Base-by-base conservation (phyloP, 1,140 invertebrate species). In the Drosophila ohnishii region DNA sequence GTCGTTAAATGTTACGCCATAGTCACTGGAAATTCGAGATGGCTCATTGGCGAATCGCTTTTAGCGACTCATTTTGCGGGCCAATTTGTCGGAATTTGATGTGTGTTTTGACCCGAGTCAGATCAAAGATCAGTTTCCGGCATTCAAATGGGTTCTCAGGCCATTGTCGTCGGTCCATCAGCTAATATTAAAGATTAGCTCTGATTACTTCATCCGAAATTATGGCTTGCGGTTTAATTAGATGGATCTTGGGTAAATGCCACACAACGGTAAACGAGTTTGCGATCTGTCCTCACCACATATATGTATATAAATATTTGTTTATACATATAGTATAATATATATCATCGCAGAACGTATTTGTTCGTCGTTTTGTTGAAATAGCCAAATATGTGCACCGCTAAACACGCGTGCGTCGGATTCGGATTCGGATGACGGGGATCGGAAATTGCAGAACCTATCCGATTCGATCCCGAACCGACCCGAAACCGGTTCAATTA, bases 191-290 rank as follows among this genome's bases (percentile, higher is more conserved):
- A 80, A 47, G 71, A 87, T 73, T 88, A 65, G 51, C 45, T 84
- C 53, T 45, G 84, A 86, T 86, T 86, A 88, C 83, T 86, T 86
- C 83, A 86, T 88, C 75, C 47, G 42, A 53, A 47, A 72, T 58
- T 37, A 60, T 44, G 63, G 63, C 57, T 48, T 32, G 64, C 19
- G 22, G 45, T 65, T 78, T 85, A 78, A 86, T 85, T 86, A 42
- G 61, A 65, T 75, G 55, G 55, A 79, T 74, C 61, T 63, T 61
- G 59, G 45, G 58, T 77, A 79, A 87, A 87, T 87, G 83, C 69
- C 76, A 88, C 10, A 66, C 47, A 80, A 80, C 77, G 50, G 47
- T 78, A 81, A 85, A 85, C 83, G 58, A 80, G 84, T 87, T 87
- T 80, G 6, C 5, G 48, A 45, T 64, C 61, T 56, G 42, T 14